These are phyloP conservation scores for Macropodus opercularis DNA, from an alignment of 2,797 vertebrate genomes.

Conservation along the genomic window DNA sequence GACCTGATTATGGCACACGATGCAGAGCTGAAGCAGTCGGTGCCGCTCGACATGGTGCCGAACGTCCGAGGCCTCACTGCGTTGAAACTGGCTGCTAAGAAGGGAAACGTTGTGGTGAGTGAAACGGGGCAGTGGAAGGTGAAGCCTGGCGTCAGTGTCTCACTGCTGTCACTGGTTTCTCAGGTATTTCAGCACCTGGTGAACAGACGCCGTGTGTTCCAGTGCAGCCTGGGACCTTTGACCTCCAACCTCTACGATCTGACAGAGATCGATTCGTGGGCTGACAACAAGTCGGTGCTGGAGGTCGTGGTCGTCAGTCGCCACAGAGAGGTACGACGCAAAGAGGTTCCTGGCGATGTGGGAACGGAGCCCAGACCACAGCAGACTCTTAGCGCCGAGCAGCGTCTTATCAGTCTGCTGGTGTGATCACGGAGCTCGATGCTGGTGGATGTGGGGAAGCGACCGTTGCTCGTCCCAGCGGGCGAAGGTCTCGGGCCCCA, in stretches of 20 bases:
- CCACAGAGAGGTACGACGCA: slow-evolving; percentile 84
- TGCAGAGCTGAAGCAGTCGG: slow-evolving; percentile 74
- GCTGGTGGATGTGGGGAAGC: no score
- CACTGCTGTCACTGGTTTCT: background rate
- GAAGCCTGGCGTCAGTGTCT: no score
- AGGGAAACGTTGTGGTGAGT: slow-evolving; percentile 93
- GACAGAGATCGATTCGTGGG: slow-evolving; percentile 94
- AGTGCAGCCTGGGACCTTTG: slow-evolving; percentile 90
- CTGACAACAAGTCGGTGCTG: slow-evolving; percentile 89
- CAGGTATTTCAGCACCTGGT: slow-evolving; percentile 85
- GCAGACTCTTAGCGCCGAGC: no score
- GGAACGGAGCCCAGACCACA: no score
- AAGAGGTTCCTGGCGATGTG: no score
- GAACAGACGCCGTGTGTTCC: slow-evolving; percentile 86
- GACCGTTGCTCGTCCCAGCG: no score
- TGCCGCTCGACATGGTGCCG: slow-evolving; percentile 84
- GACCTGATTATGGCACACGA: slow-evolving; percentile 86
- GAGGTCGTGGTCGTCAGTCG: slow-evolving; percentile 91
- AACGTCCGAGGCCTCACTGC: slow-evolving; percentile 91
- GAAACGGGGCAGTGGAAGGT: slow-evolving; percentile 11
- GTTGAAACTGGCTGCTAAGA: slow-evolving; percentile 92
- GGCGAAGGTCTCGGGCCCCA: no score
- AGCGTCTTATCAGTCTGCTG: no score
- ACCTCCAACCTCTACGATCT: slow-evolving; percentile 91
- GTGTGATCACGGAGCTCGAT: no score